Evolutionary conservation across 2,797 vertebrate genomes (phyloP).

Genomic region (Lutjanus argentimaculatus): DNA sequence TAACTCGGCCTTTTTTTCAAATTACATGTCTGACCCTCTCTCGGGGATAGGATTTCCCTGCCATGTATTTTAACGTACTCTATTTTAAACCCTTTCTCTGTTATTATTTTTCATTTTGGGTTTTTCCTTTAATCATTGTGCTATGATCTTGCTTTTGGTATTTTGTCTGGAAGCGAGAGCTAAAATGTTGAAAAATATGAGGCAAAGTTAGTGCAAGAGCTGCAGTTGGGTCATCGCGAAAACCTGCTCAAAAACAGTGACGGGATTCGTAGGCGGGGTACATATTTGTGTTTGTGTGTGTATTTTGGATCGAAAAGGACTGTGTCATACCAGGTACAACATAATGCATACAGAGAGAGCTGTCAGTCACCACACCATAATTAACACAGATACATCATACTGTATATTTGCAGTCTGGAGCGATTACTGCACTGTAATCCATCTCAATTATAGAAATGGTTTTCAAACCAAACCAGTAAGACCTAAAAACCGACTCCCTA

Average conservation of each 20-base stretch:
- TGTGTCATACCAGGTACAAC: neutral
- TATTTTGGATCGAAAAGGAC: slow-evolving; percentile 6
- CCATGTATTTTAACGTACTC: slow-evolving; percentile 81
- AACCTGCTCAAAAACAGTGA: slow-evolving; percentile 20
- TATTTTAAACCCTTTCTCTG: slow-evolving; percentile 87
- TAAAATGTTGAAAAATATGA: slow-evolving; percentile 71
- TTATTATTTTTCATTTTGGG: slow-evolving; percentile 89
- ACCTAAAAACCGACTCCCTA: slow-evolving; percentile 21
- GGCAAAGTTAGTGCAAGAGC: slow-evolving; percentile 31
- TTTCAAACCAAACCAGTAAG: slow-evolving; percentile 27
- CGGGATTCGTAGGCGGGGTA: neutral
- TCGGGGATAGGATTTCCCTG: slow-evolving; percentile 85
- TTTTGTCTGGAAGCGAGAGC: slow-evolving; percentile 80
- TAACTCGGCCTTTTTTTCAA: slow-evolving; percentile 82
- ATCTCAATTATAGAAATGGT: slow-evolving; percentile 21
- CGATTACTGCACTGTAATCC: slow-evolving; percentile 12
- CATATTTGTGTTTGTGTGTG: slow-evolving; percentile 24
- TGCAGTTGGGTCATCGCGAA: slow-evolving; percentile 24
- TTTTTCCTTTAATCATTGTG: slow-evolving; percentile 85
- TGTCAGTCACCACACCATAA: neutral
- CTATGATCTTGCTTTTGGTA: slow-evolving; percentile 78
- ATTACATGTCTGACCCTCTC: slow-evolving; percentile 84
- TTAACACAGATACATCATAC: slow-evolving; percentile 14
- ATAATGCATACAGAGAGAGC: neutral
- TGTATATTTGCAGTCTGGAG: slow-evolving; percentile 5